Conservation (phyloP, 2,797 vertebrate genomes). For the Acrocephalus scirpaceus region DNA sequence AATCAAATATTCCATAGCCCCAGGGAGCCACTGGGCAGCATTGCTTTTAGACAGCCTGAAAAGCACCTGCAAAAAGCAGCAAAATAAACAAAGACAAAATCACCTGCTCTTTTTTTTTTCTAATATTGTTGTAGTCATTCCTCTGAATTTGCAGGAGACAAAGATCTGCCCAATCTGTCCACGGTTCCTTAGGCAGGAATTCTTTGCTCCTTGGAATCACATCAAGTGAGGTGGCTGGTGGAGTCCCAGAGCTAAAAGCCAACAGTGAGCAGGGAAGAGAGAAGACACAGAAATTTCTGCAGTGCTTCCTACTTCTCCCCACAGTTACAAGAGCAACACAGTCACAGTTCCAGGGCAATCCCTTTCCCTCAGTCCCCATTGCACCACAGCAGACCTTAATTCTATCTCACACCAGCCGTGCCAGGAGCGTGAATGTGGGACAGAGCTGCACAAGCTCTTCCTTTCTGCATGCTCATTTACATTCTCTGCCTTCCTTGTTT, state of each 20-base stretch:
- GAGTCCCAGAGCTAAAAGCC: background rate
- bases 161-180: background rate
- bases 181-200: background rate
- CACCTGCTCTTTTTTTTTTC: background rate
- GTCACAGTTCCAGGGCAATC: background rate
- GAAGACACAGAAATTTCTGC: slow-evolving; percentile 9
- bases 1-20: background rate
- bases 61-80: background rate
- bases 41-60: background rate
- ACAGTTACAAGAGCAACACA: background rate
- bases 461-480: background rate
- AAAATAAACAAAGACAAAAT: background rate
- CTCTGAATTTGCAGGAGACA: background rate
- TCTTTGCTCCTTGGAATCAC: background rate
- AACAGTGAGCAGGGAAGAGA: background rate
- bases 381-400: background rate
- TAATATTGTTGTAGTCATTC: background rate
- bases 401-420: background rate
- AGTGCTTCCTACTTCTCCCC: background rate
- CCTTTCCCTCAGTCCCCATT: background rate
- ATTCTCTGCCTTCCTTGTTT: background rate
- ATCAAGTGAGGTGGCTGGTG: background rate
- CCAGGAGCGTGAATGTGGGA: background rate
- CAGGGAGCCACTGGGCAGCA: background rate
- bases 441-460: background rate